A percentile compares a stretch with the other conserved stretches of the same genome.
Evolutionary conservation across 37 sponge, comb jelly and placozoan genomes (phyloP).

Genomic region (Agelas oroides): DNA sequence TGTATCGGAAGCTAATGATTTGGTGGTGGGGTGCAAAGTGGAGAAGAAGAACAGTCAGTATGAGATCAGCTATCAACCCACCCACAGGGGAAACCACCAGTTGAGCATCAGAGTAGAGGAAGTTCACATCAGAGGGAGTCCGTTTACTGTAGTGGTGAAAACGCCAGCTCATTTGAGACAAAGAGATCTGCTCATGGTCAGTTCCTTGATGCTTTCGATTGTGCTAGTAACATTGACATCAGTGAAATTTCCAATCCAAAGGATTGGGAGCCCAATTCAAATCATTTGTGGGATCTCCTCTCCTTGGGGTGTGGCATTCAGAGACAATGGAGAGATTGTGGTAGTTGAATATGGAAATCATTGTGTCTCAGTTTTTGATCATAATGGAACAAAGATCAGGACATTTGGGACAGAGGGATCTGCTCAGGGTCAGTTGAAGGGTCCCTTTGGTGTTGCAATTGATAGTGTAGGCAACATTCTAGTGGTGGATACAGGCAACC

Average conservation of each 20-base stretch:
- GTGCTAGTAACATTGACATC: too few species aligned
- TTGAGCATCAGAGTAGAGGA: slow-evolving; percentile 16
- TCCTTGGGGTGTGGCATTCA: slow-evolving; percentile 34
- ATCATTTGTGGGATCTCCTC: slow-evolving; percentile 1
- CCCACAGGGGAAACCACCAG: background rate
- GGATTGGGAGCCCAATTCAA: background rate
- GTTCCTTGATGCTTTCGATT: too few species aligned
- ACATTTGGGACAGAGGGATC: slow-evolving; percentile 46
- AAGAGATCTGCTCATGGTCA: too few species aligned
- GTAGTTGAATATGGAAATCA: slow-evolving; percentile 4
- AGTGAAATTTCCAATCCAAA: background rate
- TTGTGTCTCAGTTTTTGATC: slow-evolving; percentile 22
- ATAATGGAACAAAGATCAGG: background rate
- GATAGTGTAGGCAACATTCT: slow-evolving; percentile 20
- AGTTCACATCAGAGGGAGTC: slow-evolving; percentile 17
- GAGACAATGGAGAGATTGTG: slow-evolving; percentile 32
- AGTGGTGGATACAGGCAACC: slow-evolving; percentile 36
- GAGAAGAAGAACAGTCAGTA: too few species aligned
- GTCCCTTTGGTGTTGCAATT: slow-evolving; percentile 38
- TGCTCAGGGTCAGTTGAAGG: slow-evolving; percentile 32
- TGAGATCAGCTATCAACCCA: slow-evolving; percentile 22
- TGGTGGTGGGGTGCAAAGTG: too few species aligned
- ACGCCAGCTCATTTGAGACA: too few species aligned
- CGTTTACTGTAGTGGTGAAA: slow-evolving; percentile 4
- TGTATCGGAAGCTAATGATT: too few species aligned